These are phyloP conservation scores for Fragum sueziense DNA, from an alignment of 2,888 invertebrate species.

Conservation along the genomic window DNA sequence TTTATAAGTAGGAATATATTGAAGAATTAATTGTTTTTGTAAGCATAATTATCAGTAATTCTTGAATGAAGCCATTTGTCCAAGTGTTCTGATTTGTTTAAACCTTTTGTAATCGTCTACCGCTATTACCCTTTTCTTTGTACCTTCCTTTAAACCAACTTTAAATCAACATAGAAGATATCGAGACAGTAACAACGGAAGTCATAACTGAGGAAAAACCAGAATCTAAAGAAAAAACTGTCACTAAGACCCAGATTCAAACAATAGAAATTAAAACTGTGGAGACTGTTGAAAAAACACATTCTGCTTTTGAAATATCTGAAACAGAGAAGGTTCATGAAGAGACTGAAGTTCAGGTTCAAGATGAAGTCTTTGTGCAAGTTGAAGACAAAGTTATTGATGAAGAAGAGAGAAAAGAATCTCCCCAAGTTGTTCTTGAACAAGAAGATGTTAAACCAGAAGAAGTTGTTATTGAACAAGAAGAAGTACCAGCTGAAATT, in stretches of 20 bases:
- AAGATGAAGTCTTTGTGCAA: slow-evolving; percentile 1
- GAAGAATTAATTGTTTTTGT: neutral
- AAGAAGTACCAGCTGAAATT: too few relatives aligned
- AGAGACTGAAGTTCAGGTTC: neutral
- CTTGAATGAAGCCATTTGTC: neutral
- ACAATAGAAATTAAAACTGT: neutral
- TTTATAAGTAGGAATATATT: too few relatives aligned
- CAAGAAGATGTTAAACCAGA: slow-evolving; percentile 27
- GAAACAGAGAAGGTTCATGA: neutral
- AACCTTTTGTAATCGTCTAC: neutral
- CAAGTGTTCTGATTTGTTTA: neutral
- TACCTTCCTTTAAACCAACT: slow-evolving; percentile 7
- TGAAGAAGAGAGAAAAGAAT: slow-evolving; percentile 22
- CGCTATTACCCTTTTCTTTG: neutral
- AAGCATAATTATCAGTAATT: neutral
- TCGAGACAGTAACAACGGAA: neutral
- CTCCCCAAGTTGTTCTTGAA: slow-evolving; percentile 2
- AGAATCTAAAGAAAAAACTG: slow-evolving; percentile 3
- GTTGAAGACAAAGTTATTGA: slow-evolving; percentile 29
- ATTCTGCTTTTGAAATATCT: slow-evolving; percentile 12
- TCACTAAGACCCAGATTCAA: slow-evolving; percentile 5
- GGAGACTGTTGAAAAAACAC: neutral
- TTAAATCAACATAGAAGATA: slow-evolving; percentile 8
- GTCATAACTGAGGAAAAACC: slow-evolving; percentile 17
- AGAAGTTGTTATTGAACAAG: slow-evolving; percentile 22